Conservation (phyloP, 2,797 vertebrate species). For the Cetoscarus ocellatus region DNA sequence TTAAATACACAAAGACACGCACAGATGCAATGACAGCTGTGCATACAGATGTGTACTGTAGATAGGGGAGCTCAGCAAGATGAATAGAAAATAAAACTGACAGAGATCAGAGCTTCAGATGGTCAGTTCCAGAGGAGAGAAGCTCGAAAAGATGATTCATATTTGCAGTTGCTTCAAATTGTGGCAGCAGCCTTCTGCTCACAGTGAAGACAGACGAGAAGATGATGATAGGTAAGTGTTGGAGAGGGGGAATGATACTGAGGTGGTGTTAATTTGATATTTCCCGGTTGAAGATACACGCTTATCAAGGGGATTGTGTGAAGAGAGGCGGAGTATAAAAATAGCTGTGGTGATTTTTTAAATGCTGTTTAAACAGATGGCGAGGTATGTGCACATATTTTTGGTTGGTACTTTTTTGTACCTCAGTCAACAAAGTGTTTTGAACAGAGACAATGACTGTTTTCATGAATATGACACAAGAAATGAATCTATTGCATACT, state of each 20-base stretch:
- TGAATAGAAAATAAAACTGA: conserved; percentile 5
- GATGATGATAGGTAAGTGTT: conserved; percentile 45
- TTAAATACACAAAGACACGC: background rate
- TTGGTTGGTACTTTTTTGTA: conserved; percentile 1
- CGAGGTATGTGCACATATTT: background rate
- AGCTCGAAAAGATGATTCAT: conserved; percentile 65
- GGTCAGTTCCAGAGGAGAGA: background rate
- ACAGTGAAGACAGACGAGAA: conserved; percentile 17
- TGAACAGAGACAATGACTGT: no score
- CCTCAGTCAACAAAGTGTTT: background rate
- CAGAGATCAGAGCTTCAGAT: conserved; percentile 8
- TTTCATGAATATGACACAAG: background rate
- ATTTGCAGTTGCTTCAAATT: conserved; percentile 81
- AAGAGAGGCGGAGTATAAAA: conserved; percentile 18
- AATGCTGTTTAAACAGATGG: background rate
- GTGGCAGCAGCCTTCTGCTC: conserved; percentile 42
- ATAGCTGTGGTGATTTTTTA: conserved; percentile 49
- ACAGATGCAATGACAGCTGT: conserved; percentile 26
- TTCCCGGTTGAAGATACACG: background rate
- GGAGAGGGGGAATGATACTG: background rate
- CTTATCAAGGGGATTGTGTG: conserved; percentile 7
- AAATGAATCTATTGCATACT: background rate
- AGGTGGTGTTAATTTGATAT: background rate
- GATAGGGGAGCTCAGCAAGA: background rate
- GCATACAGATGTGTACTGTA: background rate